phyloP scores from a whole-genome alignment of 2,888 invertebrate genomes.

The Sarcophaga carnaria region DNA sequence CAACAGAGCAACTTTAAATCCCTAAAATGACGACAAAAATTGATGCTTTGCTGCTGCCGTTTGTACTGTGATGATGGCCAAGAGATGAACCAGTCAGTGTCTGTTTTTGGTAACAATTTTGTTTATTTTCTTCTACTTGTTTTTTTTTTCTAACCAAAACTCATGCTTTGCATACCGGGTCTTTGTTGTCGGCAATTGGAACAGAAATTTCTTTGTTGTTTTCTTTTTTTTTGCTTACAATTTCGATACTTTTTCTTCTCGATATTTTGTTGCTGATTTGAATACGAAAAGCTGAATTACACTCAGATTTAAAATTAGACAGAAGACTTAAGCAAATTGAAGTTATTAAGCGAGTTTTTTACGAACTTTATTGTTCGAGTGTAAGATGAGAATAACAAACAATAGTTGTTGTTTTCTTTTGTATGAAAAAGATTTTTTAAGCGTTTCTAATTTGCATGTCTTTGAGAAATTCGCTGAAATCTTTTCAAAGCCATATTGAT shows the following conservation, averaged over 20 bases:
- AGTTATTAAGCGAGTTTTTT: background rate
- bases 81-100: conserved; percentile 62
- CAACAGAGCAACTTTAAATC: conserved; percentile 32
- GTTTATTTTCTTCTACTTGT: conserved; percentile 15
- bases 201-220: conserved; percentile 64
- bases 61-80: conserved; percentile 51
- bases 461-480: conserved; percentile 68
- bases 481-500: conserved; percentile 65
- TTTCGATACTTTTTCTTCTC: conserved; percentile 36
- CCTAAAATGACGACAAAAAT: conserved; percentile 48
- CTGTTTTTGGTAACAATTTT: conserved; percentile 59
- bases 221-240: conserved; percentile 39
- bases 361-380: conserved; percentile 41
- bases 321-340: background rate
- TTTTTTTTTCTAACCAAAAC: conserved; percentile 1
- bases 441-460: conserved; percentile 68
- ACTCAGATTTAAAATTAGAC: conserved; percentile 35
- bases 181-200: conserved; percentile 65
- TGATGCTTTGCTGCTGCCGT: conserved; percentile 31
- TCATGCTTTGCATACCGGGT: conserved; percentile 64
- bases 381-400: conserved; percentile 38
- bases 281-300: conserved; percentile 46
- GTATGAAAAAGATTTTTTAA: conserved; percentile 27
- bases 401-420: conserved; percentile 44
- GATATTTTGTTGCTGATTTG: conserved; percentile 32